Base-by-base conservation (phyloP, 2,888 invertebrate species). In the Deilephila elpenor region DNA sequence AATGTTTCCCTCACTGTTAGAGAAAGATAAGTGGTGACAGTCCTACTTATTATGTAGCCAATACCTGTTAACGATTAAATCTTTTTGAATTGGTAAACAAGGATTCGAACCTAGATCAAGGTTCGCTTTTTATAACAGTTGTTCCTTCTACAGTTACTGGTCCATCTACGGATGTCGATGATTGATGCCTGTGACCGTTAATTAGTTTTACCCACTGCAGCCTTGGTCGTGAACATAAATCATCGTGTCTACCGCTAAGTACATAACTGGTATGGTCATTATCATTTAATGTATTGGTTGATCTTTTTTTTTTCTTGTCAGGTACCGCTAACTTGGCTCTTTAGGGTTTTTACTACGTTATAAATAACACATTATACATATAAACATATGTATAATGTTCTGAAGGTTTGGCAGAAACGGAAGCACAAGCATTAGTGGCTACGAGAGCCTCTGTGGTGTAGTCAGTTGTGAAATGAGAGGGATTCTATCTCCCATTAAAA, bases 101-200 rank as follows among this genome's bases (percentile, higher is more conserved):
- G 44, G 11, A 44, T 11, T 44, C 44, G 44, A 44, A 44, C 3
- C 44, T 11, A 44, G 1, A 11, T 44, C 44, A 44, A 44, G 44
- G 11, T 44, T 44, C 44, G 44, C 3, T 11, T 11, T n/a, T 11
- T 44, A 14, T 14, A 44, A 44, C 11, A 14, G 44, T 44, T 44
- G 14, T 44, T 44, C 44, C 44, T 56, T n/a, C 56, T n/a, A n/a
- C 19, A 2, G 5, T n/a, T n/a, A 56, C n/a, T 61, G 29, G 5
- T 17, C 60, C 60, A 61, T 61, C 60, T 61, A 56, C 56, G 56
- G 56, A 56, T 56, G 60, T 61, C 25, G 25, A 25, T 71, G 62
- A 71, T 73, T 71, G 62, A 70, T n/a, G 60, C 20, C 59, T 17
- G 32, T 20, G 61, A 37, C 64, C 8, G 64, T 7, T 64, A 37